Base-by-base conservation (phyloP, 2,797 vertebrate species). In the Micromesistius poutassou region DNA sequence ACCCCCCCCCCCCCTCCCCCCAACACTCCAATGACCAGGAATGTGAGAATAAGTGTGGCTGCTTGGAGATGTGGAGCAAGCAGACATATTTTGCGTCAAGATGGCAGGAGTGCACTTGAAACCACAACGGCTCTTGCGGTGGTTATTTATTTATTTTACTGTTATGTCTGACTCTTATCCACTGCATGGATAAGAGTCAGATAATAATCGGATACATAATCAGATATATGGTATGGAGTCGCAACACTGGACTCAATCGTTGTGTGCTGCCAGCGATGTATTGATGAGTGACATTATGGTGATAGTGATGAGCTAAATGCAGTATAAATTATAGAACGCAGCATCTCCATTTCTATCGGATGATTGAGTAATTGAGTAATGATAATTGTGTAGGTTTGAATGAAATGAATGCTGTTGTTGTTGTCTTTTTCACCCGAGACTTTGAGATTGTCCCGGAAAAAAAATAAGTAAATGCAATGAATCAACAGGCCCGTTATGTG, bases 201-300 rank as follows among this genome's bases (percentile, higher is more conserved):
- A n/a, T n/a, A n/a, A n/a, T n/a, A n/a, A n/a, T n/a, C n/a, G 33
- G 46, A 50, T 22, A 74, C 78, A 78, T 77, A 71, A 76, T 84
- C 76, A 71, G 66, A 82, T n/a, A 84, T 76, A 16, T 42, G 42
- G 9, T n/a, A 68, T 25, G 81, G 82, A 91, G 92, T 93, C 89
- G 30, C 77, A 82, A 92, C 92, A 93, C 92, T 92, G 91, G 89
- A 92, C 79, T 77, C 76, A 87, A 81, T 77, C 78, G 19, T 80
- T 82, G 72, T 74, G 31, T 42, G 31, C 30, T 71, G 12, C 71
- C 38, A 46, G 72, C 31, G 80, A 35, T 80, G 66, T 79, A 46
- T 33, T 25, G 35, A 33, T 6, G 71, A 31, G 70, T 31, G 76
- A 77, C 19, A 33, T 76, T 7, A 50, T 73, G 22, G 62, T 70